Conservation (phyloP, 2,797 vertebrate species). For the Coranthus polyacanthus region DNA sequence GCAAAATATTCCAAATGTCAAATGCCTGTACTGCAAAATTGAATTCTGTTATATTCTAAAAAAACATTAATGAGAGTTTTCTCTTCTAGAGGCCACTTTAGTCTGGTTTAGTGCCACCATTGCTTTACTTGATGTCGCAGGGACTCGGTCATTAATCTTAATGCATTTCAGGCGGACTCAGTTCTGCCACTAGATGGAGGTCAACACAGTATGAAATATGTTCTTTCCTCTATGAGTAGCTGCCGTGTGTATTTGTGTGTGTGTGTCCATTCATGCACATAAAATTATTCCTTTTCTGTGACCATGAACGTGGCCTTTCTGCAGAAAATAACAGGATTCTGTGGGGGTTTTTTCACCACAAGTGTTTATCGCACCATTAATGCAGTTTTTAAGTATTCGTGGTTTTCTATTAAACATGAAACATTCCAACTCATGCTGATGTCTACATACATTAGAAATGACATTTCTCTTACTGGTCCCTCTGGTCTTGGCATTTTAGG, state of each 20-base stretch:
- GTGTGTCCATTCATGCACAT: slow-evolving; percentile 24
- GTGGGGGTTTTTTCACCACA: slow-evolving; percentile 9
- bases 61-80: no score
- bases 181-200: slow-evolving; percentile 77
- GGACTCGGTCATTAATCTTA: slow-evolving; percentile 60
- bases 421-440: slow-evolving; percentile 5
- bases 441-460: slow-evolving; percentile 23
- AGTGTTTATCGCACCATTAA: slow-evolving; percentile 16
- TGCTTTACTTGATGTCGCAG: slow-evolving; percentile 25
- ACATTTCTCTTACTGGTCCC: slow-evolving; percentile 16
- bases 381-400: neutral
- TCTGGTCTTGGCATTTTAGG: slow-evolving; percentile 21
- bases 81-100: neutral
- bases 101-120: slow-evolving; percentile 16
- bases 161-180: slow-evolving; percentile 47
- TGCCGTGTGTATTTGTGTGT: neutral
- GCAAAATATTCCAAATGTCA: no score
- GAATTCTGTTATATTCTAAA: no score
- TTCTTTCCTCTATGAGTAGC: slow-evolving; percentile 29
- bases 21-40: no score
- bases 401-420: neutral
- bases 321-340: slow-evolving; percentile 3
- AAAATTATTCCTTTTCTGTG: slow-evolving; percentile 15
- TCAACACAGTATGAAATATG: slow-evolving; percentile 72
- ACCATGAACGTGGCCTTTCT: neutral